phyloP scores from a whole-genome alignment of 1,140 invertebrate species.

The Trichonephila clavata region DNA sequence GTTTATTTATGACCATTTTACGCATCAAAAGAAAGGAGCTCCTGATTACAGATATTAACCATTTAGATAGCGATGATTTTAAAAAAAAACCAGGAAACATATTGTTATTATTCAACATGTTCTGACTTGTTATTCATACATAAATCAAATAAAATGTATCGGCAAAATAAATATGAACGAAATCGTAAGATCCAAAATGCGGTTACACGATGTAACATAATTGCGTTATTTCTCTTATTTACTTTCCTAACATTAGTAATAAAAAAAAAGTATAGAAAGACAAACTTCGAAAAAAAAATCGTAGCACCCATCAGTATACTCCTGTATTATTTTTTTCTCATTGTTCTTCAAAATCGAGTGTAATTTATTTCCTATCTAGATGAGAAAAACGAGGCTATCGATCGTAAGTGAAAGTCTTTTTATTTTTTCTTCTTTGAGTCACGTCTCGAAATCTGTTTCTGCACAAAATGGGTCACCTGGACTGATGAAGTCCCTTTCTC shows the following conservation, averaged over 20 bases:
- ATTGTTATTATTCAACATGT: too few relatives aligned
- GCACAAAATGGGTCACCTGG: conserved; percentile 12
- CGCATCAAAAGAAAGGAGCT: too few relatives aligned
- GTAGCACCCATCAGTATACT: neutral
- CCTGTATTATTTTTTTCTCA: neutral
- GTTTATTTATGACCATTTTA: too few relatives aligned
- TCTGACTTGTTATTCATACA: too few relatives aligned
- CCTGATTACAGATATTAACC: too few relatives aligned
- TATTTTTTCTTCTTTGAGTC: neutral
- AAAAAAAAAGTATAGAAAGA: neutral
- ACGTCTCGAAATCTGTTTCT: neutral
- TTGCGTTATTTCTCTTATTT: too few relatives aligned
- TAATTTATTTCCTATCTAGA: neutral
- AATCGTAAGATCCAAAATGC: too few relatives aligned
- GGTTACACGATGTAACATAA: too few relatives aligned
- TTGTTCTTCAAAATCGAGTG: neutral
- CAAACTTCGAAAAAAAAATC: neutral
- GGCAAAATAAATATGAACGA: too few relatives aligned
- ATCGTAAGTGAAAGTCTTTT: neutral
- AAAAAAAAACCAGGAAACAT: too few relatives aligned
- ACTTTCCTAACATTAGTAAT: neutral
- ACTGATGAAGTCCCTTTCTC: neutral
- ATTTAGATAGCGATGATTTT: too few relatives aligned
- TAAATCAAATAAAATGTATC: too few relatives aligned
- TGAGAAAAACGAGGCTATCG: conserved; percentile 15